Evolutionary conservation across 2,797 vertebrate species (phyloP), one percentile per base, ranked within the genome.

Genomic region (Acrocephalus scirpaceus): DNA sequence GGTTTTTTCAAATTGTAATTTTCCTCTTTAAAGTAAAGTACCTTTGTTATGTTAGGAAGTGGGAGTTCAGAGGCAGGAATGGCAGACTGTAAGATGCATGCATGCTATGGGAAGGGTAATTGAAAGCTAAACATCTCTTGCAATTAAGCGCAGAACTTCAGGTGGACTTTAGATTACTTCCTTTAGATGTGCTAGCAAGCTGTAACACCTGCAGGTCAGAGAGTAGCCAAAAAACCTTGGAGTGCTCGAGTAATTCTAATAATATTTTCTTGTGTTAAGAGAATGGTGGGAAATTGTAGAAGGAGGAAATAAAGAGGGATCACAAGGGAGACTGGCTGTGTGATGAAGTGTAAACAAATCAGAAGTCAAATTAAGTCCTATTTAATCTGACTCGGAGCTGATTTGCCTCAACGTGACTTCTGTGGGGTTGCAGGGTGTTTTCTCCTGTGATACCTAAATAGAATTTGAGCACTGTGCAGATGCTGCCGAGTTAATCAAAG

Each of bases 261-360:
- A 67, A 57, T 45, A 50, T 5, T 76, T 67, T 90, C 9, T 2
- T 57, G n/a, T 21, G 9, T 54, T 62, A 58, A 74, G 40, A 80
- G 57, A 91, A 65, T 10, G 36, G 27, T 38, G 62, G 61, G 66
- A 84, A 76, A 86, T 60, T 71, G 40, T 2, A 72, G 42, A 65
- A 74, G 9, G 34, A 86, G 58, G 27, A 83, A 72, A 74, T 50
- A 79, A 90, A 82, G 65, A 92, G 44, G 34, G 20, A 71, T 78
- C 15, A 6, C 91, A 90, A 82, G 86, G 75, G 78, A 80, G 88
- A 56, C 90, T 70, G 66, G 66, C 88, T 94, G 72, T 54, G 84
- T 80, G 58, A 91, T 78, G 81, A 93, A 86, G 81, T 90, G 57
- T 86, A 94, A 95, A 93, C 69, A 92, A 83, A 92, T 78, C 70